These are phyloP conservation scores for Malurus splendens DNA, from an alignment of 2,797 vertebrate species.

Conservation along the genomic window DNA sequence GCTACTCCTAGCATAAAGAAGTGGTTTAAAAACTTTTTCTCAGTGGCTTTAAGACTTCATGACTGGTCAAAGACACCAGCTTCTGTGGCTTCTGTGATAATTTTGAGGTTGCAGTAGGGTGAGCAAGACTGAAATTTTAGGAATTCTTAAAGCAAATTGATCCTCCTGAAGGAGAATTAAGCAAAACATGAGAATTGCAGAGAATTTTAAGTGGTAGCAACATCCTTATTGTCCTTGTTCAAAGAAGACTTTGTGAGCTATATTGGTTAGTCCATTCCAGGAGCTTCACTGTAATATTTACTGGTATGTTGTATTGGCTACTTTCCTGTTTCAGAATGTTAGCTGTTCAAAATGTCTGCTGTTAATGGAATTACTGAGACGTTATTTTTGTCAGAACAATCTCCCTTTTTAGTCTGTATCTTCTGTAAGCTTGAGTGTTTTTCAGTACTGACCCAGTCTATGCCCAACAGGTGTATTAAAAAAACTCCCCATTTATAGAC, in stretches of 20 bases:
- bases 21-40: background rate
- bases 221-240: background rate
- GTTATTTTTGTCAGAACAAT: background rate
- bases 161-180: background rate
- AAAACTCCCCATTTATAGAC: background rate
- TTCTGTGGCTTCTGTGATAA: background rate
- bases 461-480: background rate
- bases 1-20: background rate
- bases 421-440: background rate
- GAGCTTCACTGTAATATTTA: background rate
- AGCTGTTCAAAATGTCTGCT: background rate
- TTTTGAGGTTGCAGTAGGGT: background rate
- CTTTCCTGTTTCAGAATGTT: background rate
- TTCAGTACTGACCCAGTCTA: background rate
- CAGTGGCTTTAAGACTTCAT: background rate
- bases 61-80: background rate
- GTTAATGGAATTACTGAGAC: background rate
- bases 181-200: background rate
- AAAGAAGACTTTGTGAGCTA: background rate
- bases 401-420: background rate
- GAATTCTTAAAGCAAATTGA: background rate
- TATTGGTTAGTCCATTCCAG: background rate
- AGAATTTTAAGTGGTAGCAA: background rate
- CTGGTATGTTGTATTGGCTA: background rate
- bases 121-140: background rate